These are phyloP conservation scores for Synanthedon andrenaeformis DNA, from an alignment of 2,888 invertebrate species.

Conservation along the genomic window DNA sequence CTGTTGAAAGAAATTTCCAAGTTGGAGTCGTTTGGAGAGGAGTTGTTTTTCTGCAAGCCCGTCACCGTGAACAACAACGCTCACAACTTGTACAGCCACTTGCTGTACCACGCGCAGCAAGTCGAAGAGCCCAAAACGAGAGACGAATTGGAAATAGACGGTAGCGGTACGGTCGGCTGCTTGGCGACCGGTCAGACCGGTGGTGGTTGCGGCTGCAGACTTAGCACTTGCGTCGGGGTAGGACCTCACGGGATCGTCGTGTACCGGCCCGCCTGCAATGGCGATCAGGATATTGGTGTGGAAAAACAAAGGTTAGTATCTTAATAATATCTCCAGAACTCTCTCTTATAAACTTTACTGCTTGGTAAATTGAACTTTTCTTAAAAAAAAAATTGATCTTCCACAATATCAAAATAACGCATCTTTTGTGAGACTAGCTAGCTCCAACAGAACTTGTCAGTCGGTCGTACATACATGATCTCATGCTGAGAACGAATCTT, in stretches of 20 bases:
- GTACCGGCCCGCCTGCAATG: constrained; percentile 64
- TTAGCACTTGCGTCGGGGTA: constrained; percentile 76
- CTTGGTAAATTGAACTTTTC: constrained; percentile 2
- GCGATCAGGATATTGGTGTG: constrained; percentile 71
- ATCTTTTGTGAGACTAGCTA: no score
- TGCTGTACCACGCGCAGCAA: constrained; percentile 72
- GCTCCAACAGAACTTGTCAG: no score
- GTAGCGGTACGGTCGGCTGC: constrained; percentile 57
- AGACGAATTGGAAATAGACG: constrained; percentile 57
- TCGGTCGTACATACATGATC: no score
- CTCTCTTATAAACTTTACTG: background rate
- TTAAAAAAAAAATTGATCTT: no score
- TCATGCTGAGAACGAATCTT: constrained; percentile 2
- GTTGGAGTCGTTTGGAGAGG: constrained; percentile 85
- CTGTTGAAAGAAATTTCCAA: constrained; percentile 84
- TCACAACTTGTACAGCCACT: constrained; percentile 81
- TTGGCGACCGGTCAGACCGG: constrained; percentile 51
- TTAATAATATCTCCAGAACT: no score
- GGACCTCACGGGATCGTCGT: constrained; percentile 87
- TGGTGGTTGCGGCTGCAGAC: constrained; percentile 57
- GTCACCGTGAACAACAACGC: constrained; percentile 72
- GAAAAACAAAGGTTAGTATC: constrained; percentile 72
- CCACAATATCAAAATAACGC: no score
- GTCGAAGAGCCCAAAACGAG: constrained; percentile 63
- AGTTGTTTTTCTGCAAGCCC: constrained; percentile 81